Evolutionary conservation across 2,113 vertebrate species (phyloP), one percentile per base, ranked within the genome.

Genomic region (Chamaea fasciata): DNA sequence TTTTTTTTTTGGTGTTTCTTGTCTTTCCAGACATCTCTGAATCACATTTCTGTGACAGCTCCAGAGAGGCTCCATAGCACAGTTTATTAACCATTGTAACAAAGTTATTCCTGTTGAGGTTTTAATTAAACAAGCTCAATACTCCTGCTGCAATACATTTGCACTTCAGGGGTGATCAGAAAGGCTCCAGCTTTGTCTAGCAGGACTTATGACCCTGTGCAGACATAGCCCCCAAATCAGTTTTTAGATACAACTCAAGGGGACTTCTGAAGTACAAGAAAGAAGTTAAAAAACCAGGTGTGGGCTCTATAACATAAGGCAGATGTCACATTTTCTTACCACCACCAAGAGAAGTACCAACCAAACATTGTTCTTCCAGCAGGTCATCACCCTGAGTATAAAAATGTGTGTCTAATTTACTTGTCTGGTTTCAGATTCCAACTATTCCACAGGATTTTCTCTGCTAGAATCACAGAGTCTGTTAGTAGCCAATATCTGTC

Each of bases 371-470:
- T 76, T 88, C 5, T 65, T 80, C 11, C 56, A 85, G 53, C 2
- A 5, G 62, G 78, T 91, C 74, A 56, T 87, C 63, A 77, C 55
- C 31, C 63, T 47, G 41, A 76, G 59, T 50, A 31, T 33, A 73
- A 92, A 96, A 96, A 83, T 27, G 22, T 88, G 85, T 53, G 27
- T 64, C 70, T 76, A 37, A 87, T 93, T 96, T 82, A 64, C 74
- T 76, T 33, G 70, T 79, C 82, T 94, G 64, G 53, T 60, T 94
- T 85, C 56, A 82, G n/a, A 71, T 60, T 85, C 44, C 44, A 92
- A 7, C 46, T 89, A 37, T 47, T 85, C 60, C 47, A 41, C 4
- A 57, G 70, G 70, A 94, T 83, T 94, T 93, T 93, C 78, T 69
- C 82, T 76, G 70, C n/a, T 88, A 95, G n/a, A 88, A 84, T 87